Conservation (phyloP, 2,113 vertebrate genomes). For the Engraulis encrasicolus region DNA sequence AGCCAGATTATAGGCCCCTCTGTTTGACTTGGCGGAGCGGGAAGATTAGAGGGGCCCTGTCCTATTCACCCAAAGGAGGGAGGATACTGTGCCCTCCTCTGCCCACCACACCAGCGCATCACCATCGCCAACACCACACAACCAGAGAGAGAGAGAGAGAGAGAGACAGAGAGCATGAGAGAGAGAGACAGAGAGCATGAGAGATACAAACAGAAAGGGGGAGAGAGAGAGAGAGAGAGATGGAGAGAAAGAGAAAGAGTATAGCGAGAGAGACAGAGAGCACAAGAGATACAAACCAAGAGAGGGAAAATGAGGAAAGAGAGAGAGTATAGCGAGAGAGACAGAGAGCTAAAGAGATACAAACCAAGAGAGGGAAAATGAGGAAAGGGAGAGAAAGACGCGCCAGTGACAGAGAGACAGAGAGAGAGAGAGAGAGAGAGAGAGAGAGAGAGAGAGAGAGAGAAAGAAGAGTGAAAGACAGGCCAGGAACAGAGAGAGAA, state of each 20-base stretch:
- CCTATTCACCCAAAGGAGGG: slow-evolving; percentile 50
- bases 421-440: too few species aligned
- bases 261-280: too few species aligned
- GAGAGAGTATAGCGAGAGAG: slow-evolving; percentile 41
- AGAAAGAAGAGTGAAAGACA: background rate
- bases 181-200: too few species aligned
- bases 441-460: too few species aligned
- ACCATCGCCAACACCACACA: background rate
- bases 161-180: too few species aligned
- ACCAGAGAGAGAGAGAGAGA: background rate
- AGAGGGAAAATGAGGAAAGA: too few species aligned
- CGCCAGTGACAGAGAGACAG: too few species aligned
- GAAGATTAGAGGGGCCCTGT: slow-evolving; percentile 55
- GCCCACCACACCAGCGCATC: slow-evolving; percentile 17
- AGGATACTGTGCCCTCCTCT: background rate
- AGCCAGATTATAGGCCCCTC: slow-evolving; percentile 48
- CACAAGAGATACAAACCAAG: too few species aligned
- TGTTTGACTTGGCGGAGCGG: slow-evolving; percentile 43
- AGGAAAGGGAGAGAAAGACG: too few species aligned
- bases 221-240: too few species aligned
- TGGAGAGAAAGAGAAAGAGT: background rate
- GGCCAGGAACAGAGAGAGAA: slow-evolving; percentile 23
- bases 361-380: background rate
- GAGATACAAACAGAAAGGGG: too few species aligned
- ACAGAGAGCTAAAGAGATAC: too few species aligned